Evolutionary conservation across 2,888 invertebrate genomes (phyloP).

Genomic region (Napeogenes inachia): DNA sequence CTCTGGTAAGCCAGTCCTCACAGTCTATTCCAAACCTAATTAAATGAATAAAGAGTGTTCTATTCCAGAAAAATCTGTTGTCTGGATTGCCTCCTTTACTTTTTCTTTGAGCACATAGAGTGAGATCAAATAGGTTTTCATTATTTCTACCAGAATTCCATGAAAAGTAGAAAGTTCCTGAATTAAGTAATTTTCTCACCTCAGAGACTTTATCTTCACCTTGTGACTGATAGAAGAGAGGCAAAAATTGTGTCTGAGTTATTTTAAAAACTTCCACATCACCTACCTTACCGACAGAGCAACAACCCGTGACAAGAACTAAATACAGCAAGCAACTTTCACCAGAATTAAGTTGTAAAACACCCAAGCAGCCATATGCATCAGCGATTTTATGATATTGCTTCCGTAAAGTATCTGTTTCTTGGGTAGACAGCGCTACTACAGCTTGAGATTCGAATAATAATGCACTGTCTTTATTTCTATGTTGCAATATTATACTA

Average conservation of each 20-base stretch:
- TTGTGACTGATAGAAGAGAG: conserved; percentile 84
- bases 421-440: conserved; percentile 89
- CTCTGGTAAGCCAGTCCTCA: conserved; percentile 93
- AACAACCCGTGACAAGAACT: conserved; percentile 95
- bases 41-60: conserved; percentile 95
- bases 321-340: conserved; percentile 91
- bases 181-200: conserved; percentile 92
- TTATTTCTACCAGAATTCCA: conserved; percentile 79
- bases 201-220: conserved; percentile 80
- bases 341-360: conserved; percentile 90
- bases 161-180: conserved; percentile 99
- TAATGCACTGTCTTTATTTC: conserved; percentile 90
- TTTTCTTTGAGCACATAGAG: conserved; percentile 94
- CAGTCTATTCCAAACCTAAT: conserved; percentile 94
- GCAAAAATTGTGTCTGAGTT: conserved; percentile 93
- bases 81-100: conserved; percentile 89
- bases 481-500: conserved; percentile 92
- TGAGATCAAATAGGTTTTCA: conserved; percentile 88
- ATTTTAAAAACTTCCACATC: conserved; percentile 97
- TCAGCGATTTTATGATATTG: conserved; percentile 94
- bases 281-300: conserved; percentile 96
- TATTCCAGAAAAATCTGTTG: conserved; percentile 99
- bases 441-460: conserved; percentile 96
- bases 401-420: conserved; percentile 92
- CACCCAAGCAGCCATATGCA: conserved; percentile 97